A percentile compares a stretch with the other conserved stretches of the same genome.
Evolutionary conservation across 64 coral and sea anemone species (phyloP).

Genomic region (Actinia tenebrosa): DNA sequence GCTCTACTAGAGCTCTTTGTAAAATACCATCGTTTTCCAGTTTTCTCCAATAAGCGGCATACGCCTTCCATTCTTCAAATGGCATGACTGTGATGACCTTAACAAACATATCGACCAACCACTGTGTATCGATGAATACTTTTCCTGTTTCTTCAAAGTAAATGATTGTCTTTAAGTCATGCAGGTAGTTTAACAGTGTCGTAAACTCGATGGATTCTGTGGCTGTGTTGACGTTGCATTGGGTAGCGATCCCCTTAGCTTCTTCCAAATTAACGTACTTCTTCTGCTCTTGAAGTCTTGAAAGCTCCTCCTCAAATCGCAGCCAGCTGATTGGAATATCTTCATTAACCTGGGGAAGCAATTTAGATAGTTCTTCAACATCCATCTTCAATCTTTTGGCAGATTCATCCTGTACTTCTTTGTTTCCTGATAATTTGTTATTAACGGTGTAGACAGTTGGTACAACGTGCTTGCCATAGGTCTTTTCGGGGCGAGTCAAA

Average conservation of each 20-base stretch:
- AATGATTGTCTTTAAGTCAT: constrained; percentile 41
- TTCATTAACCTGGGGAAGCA: not conserved
- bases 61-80: not conserved
- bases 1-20: constrained; percentile 1
- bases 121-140: constrained; percentile 50
- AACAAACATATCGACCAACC: constrained; percentile 52
- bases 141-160: constrained; percentile 31
- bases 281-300: not conserved
- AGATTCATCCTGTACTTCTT: not conserved
- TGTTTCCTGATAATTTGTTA: not conserved
- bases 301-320: constrained; percentile 26
- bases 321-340: constrained; percentile 36
- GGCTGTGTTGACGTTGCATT: constrained; percentile 6
- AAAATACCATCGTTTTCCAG: constrained; percentile 39
- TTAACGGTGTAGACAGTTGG: not conserved
- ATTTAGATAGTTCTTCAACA: constrained; percentile 20
- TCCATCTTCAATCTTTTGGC: not conserved
- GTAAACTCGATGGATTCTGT: constrained; percentile 2
- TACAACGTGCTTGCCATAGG: not conserved
- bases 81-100: constrained; percentile 53
- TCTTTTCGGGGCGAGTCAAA: not conserved
- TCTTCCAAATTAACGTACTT: constrained; percentile 1
- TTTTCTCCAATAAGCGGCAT: constrained; percentile 6
- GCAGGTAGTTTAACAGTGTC: constrained; percentile 34
- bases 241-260: constrained; percentile 24